Conservation (phyloP, 2,888 invertebrate species). For the Standfussiana lucernea region DNA sequence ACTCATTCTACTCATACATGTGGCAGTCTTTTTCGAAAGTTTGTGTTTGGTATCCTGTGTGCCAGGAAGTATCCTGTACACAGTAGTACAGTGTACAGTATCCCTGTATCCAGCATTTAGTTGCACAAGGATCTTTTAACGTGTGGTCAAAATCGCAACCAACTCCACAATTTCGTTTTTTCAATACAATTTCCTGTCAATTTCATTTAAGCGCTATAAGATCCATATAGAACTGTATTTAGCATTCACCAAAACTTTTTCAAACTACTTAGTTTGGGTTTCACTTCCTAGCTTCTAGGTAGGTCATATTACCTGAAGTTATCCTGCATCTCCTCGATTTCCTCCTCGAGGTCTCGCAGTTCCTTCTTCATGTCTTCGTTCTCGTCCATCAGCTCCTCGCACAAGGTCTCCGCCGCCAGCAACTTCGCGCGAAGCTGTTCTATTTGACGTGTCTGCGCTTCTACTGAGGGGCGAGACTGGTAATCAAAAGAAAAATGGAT, state of each 20-base stretch:
- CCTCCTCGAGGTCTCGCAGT: constrained; percentile 97
- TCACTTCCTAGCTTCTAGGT: not conserved
- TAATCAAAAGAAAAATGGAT: constrained; percentile 36
- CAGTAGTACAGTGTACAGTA: too few relatives aligned
- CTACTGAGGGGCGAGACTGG: constrained; percentile 89
- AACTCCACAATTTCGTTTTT: not conserved
- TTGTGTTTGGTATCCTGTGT: not conserved
- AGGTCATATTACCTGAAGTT: constrained; percentile 93
- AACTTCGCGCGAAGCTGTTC: constrained; percentile 96
- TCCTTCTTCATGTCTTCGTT: constrained; percentile 98
- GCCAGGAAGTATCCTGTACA: not conserved
- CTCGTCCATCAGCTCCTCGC: constrained; percentile 98
- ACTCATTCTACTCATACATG: too few relatives aligned
- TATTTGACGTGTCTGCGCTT: constrained; percentile 91
- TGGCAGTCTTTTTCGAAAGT: not conserved
- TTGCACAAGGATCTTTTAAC: not conserved
- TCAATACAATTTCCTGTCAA: not conserved
- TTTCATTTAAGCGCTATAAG: not conserved
- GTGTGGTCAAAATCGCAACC: not conserved
- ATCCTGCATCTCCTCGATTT: constrained; percentile 99
- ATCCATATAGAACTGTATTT: not conserved
- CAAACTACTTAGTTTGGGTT: not conserved
- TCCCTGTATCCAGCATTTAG: not conserved
- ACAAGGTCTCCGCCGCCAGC: constrained; percentile 96
- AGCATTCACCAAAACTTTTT: not conserved